Evolutionary conservation across 2,888 invertebrate species (phyloP).

Genomic region (Gymnosoma rotundatum): DNA sequence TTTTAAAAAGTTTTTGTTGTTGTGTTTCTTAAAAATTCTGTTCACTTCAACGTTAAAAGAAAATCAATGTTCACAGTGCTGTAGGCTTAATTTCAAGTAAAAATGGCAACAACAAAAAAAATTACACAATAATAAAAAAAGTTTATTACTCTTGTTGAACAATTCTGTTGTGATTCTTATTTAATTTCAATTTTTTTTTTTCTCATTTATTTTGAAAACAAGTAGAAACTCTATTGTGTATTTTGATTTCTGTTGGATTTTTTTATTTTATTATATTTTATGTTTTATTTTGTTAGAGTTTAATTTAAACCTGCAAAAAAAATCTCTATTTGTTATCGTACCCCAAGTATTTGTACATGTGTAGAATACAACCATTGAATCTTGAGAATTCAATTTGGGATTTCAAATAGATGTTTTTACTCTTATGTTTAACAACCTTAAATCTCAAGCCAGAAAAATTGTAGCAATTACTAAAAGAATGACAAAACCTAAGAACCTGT

Average conservation of each 20-base stretch:
- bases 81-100: conserved; percentile 61
- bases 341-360: conserved; percentile 17
- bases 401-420: conserved; percentile 57
- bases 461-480: not conserved
- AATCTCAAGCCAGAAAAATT: conserved; percentile 29
- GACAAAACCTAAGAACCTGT: not conserved
- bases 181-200: too few relatives aligned
- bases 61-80: conserved; percentile 63
- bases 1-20: conserved; percentile 19
- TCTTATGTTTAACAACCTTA: conserved; percentile 42
- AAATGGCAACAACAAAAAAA: conserved; percentile 8
- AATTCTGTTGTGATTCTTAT: conserved; percentile 10
- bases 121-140: too few relatives aligned
- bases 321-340: conserved; percentile 30
- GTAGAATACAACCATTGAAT: conserved; percentile 33
- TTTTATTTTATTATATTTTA: conserved; percentile 17
- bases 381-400: conserved; percentile 65
- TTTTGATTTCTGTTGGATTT: conserved; percentile 33
- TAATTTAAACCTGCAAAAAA: conserved; percentile 49
- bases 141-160: conserved; percentile 58
- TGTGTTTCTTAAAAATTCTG: conserved; percentile 30
- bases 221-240: conserved; percentile 47
- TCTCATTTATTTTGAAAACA: too few relatives aligned
- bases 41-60: conserved; percentile 14
- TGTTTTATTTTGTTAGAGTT: conserved; percentile 57